Conservation (phyloP, 1,140 invertebrate species). For the Apis florea region DNA sequence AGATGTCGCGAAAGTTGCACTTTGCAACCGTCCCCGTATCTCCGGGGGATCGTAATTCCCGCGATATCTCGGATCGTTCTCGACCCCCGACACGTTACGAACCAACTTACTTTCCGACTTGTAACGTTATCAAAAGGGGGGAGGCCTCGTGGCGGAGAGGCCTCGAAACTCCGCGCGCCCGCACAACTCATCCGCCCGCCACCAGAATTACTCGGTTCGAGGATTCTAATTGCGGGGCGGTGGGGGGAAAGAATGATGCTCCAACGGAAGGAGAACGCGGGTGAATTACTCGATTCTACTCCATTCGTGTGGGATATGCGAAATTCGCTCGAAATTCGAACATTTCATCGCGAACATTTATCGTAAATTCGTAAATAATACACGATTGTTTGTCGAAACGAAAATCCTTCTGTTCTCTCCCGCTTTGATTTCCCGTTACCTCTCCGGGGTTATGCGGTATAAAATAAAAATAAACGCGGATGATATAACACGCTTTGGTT, state of each 20-base stretch:
- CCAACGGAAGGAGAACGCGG: neutral
- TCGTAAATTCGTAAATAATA: neutral
- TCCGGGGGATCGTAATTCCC: constrained; percentile 65
- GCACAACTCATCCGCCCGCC: constrained; percentile 26
- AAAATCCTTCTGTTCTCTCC: neutral
- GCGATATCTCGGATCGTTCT: constrained; percentile 62
- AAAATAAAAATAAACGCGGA: no score
- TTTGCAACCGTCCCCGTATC: constrained; percentile 51
- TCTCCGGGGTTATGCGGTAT: no score
- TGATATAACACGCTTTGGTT: no score
- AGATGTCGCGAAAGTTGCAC: constrained; percentile 61
- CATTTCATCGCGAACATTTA: no score
- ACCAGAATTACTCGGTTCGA: constrained; percentile 13
- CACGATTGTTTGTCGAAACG: neutral
- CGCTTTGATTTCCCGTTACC: no score
- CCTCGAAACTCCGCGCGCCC: neutral
- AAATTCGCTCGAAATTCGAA: neutral
- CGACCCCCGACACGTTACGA: constrained; percentile 43
- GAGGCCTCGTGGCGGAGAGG: neutral
- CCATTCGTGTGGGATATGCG: neutral
- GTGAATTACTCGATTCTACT: constrained; percentile 5
- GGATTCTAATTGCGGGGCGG: constrained; percentile 19
- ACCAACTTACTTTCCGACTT: constrained; percentile 62
- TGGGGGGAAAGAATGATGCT: constrained; percentile 26
- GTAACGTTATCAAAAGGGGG: constrained; percentile 55